Evolutionary conservation across 2,888 invertebrate species (phyloP), one percentile per base, ranked within the genome.

Genomic region (Lordiphosa andalusiaca): DNA sequence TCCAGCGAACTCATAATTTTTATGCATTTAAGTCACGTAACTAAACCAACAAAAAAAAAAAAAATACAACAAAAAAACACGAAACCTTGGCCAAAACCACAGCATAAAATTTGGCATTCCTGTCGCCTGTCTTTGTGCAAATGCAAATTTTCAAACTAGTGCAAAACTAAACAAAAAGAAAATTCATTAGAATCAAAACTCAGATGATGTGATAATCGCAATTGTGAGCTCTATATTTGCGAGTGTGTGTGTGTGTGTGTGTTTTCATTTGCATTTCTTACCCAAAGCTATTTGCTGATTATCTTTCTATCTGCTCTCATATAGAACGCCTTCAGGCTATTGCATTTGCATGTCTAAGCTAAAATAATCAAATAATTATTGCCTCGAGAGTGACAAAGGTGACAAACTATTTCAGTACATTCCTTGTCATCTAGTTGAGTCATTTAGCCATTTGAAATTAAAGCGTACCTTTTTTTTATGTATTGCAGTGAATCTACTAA

Each of bases 21-120:
- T 77, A 66, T 70, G 75, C 58, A 77, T 82, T 82, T 82, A 77
- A 77, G 77, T 77, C 77, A 77, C 77, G 77, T 77, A 77, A 73
- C 62, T 35, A 44, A 40, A 54, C 40, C 25, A 44, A 36, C 36
- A 39, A 19, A 13, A 37, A 10, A 12, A 9, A 12, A 4, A 19
- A 35, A 10, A 12, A 9, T 0, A 19, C 1, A 2, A 19, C 1
- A n/a, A 33, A 23, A 44, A n/a, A 13, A 25, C 13, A 37, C 4
- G 10, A 30, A 53, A 35, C 53, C 56, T 38, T 54, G 62, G 46
- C 62, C 35, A 42, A 36, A 62, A 63, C 40, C 39, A 46, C 49
- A 62, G 49, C 46, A 44, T 33, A 33, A 63, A 56, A 63, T 56
- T 63, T 63, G 46, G 23, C 56, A 63, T 63, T 63, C 62, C 62